Evolutionary conservation across 2,113 vertebrate species (phyloP), one percentile per base, ranked within the genome.

Genomic region (Coryphaenoides rupestris): DNA sequence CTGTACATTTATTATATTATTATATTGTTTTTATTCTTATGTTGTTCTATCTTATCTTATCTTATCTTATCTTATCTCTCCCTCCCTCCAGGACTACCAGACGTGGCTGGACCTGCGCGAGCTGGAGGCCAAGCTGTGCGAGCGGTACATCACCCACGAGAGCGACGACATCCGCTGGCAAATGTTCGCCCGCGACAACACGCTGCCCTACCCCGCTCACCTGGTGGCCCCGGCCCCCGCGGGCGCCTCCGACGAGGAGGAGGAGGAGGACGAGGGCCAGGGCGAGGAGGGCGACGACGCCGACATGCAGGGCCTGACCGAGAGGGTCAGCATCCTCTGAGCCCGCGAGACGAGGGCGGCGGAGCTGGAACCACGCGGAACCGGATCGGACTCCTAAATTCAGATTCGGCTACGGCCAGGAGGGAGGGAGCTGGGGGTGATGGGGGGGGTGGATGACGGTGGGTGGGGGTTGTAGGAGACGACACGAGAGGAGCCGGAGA

Each of bases 141-240:
- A 89, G 68, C 91, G 95, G 47, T 95, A 96, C 81, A 94, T 96
- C 78, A 96, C 95, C 3, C 95, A 96, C 0, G 95, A 96, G 84
- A 96, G 95, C 0, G 95, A 96, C 17, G 95, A 96, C n/a, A 82
- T 79, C 15, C 94, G 94, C 73, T 96, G 95, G 95, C 92, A 94
- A 66, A 84, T 83, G 72, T 95, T 91, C 5, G 89, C 93, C 14
- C 73, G 72, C 0, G 88, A 93, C 52, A 91, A 91, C 54, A 81
- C 86, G 0, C 78, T 94, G 65, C 85, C 87, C 0, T 93, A 93
- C 70, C 93, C 91, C 0, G 65, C 86, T 23, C 87, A 93, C 72
- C 82, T 93, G n/a, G 83, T 92, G 6, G 72, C 84, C 4, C 84
- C 75, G 10, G 76, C 66, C 6, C 63, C 62, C 0, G 78, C 77